Evolutionary conservation across 2,797 vertebrate species (phyloP), one percentile per base, ranked within the genome.

Genomic region (Threskiornis aethiopicus): DNA sequence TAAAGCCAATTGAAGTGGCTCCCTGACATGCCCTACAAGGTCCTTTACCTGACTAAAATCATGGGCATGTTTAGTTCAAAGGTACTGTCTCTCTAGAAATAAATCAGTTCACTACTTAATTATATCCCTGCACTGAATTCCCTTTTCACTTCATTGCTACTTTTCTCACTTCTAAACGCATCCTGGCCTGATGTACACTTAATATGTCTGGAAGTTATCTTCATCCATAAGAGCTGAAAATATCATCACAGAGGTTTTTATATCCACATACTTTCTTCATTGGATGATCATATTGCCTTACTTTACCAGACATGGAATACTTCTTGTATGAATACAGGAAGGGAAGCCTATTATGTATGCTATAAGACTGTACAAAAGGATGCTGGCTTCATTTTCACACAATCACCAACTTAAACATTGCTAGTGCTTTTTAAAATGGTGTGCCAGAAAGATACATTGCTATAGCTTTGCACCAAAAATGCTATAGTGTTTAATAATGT

Each of bases 351-450:
- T 92, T 87, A 70, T 54, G 46, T n/a, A 89, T 70, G 67, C 86
- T 83, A 21, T 71, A 96, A 83, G 64, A 78, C 81, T 89, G 81
- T 59, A 94, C 90, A 92, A 90, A 97, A 93, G 95, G 92, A 94
- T 93, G 81, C 80, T 82, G 80, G 25, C 51, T 89, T 94, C 90
- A 61, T 94, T 97, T 95, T 95, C 92, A 95, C 94, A 95, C 29
- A 33, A 75, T 69, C 91, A 78, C 57, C 52, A 61, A 91, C 52
- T 92, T 89, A 80, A 95, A 91, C 84, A 89, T 57, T 12, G 61
- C 24, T 90, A 78, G 79, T 44, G 47, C 44, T 93, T 90, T 73
- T 87, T 58, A 37, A 90, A 94, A 33, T 16, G 41, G 76, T 26
- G 4, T 33, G 42, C 42, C 62, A 93, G 20, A 80, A 95, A 77